These are phyloP conservation scores for Erythrocercus mccallii DNA, from an alignment of 2,113 vertebrate species.

Conservation along the genomic window DNA sequence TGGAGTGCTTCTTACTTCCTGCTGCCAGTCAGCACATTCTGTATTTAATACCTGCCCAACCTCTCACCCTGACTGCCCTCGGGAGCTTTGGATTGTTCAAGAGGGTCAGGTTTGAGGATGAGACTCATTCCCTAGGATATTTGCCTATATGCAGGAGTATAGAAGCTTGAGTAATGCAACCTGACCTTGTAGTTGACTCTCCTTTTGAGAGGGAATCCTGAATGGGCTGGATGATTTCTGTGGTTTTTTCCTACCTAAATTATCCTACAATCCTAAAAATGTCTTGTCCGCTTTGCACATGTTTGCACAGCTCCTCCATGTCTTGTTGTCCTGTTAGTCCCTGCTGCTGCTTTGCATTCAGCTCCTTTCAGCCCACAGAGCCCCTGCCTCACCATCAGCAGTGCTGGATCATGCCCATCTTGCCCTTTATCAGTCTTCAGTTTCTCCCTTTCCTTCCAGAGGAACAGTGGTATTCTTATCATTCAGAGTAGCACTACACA, in stretches of 20 bases:
- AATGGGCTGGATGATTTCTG: not conserved
- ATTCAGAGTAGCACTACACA: not conserved
- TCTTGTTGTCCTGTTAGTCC: not conserved
- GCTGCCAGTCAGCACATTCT: not conserved
- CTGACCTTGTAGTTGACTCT: not conserved
- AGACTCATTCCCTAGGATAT: not conserved
- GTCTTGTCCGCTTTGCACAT: not conserved
- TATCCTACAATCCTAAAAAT: not conserved
- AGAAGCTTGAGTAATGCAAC: not conserved
- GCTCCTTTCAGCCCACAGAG: not conserved
- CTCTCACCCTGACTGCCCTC: not conserved
- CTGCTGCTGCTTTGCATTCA: not conserved
- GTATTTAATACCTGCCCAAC: not conserved
- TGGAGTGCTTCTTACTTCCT: not conserved
- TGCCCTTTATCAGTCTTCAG: fast-evolving
- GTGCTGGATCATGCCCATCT: fast-evolving
- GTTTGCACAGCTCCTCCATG: not conserved
- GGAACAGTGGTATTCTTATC: fast-evolving
- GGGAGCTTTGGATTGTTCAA: not conserved
- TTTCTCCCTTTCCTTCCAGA: not conserved
- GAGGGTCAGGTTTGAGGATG: not conserved
- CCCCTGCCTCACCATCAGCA: not conserved
- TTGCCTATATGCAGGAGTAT: not conserved
- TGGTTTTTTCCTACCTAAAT: not conserved
- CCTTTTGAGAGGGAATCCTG: not conserved